Base-by-base conservation (phyloP, 2,113 vertebrate genomes). In the Aix galericulata region DNA sequence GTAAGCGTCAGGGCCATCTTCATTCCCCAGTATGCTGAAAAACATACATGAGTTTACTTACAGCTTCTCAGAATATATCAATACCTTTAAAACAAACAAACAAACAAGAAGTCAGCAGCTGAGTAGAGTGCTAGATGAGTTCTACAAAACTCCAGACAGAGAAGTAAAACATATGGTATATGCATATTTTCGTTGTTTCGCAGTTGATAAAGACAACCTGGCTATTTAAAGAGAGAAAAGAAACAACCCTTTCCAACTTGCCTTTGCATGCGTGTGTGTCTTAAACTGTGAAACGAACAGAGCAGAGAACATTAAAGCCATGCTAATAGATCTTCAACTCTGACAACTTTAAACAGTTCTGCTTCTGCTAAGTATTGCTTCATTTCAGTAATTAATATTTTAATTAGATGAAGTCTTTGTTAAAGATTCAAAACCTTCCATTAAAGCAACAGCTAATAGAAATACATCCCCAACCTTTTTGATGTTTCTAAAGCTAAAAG, bases 1-100 rank as follows among this genome's bases (percentile, higher is more conserved):
- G 3, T 99, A 99, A 96, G 98, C 98, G 69, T 99, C 99, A 0
- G 99, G 99, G 21, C 98, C 98, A 0, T 99, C 99, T 97, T 99
- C 98, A 17, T 99, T 99, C 32, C 99, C 99, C 63, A 99, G 97
- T 76, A 99, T 98, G 94, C 99, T 99, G 89, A 77, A 84, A 96
- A 89, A 74, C 66, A 89, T 8, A 87, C 18, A 46, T 5, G 44
- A 21, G 32, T 63, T 90, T 40, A 69, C 11, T 66, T n/a, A 36
- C 2, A 56, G 32, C 60, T 42, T 77, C 46, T 86, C 63, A 14
- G 31, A 74, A 64, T 5, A 13, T 15, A 40, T 7, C 23, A 68
- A 73, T 18, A 46, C 46, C 78, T 73, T 68, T 34, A 14, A 29
- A 64, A 64, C 22, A 64, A 40, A 59, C 48, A 50, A 32, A 63